Evolutionary conservation across 2,888 invertebrate genomes (phyloP).

Genomic region (Pseudococcus viburni): DNA sequence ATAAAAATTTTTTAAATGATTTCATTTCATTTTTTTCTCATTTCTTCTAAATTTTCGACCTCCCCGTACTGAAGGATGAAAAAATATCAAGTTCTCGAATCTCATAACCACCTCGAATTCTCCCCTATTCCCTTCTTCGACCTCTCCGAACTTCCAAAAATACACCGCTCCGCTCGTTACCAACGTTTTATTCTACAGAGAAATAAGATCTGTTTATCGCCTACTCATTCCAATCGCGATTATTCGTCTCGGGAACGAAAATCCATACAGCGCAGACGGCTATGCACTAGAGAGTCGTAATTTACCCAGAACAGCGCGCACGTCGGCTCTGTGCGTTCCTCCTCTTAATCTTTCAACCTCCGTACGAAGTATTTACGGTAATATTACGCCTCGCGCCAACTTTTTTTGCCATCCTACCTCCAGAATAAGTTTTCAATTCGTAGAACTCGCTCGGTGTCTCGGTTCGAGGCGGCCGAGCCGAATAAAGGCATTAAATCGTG

Average conservation of each 20-base stretch:
- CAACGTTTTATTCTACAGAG: not conserved
- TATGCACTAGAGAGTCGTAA: conserved; percentile 20
- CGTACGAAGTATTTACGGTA: not conserved
- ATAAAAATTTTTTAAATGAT: too few relatives aligned
- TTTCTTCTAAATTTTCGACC: too few relatives aligned
- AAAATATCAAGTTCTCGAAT: too few relatives aligned
- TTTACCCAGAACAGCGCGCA: not conserved
- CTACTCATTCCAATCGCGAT: conserved; percentile 15
- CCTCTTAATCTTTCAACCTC: not conserved
- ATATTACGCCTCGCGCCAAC: not conserved
- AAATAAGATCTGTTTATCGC: not conserved
- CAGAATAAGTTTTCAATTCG: not conserved
- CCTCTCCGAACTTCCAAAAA: too few relatives aligned
- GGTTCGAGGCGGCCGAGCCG: not conserved
- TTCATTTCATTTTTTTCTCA: too few relatives aligned
- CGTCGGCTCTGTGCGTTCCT: not conserved
- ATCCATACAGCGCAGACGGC: not conserved
- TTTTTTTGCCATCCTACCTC: not conserved
- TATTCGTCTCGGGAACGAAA: conserved; percentile 9
- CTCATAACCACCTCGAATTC: too few relatives aligned
- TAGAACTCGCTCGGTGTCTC: not conserved
- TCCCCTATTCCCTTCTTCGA: too few relatives aligned
- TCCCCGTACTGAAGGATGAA: too few relatives aligned
- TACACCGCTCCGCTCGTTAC: too few relatives aligned
- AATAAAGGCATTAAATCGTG: conserved; percentile 25